phyloP scores from a whole-genome alignment of 1,140 invertebrate species.

The Diorhabda carinulata region DNA sequence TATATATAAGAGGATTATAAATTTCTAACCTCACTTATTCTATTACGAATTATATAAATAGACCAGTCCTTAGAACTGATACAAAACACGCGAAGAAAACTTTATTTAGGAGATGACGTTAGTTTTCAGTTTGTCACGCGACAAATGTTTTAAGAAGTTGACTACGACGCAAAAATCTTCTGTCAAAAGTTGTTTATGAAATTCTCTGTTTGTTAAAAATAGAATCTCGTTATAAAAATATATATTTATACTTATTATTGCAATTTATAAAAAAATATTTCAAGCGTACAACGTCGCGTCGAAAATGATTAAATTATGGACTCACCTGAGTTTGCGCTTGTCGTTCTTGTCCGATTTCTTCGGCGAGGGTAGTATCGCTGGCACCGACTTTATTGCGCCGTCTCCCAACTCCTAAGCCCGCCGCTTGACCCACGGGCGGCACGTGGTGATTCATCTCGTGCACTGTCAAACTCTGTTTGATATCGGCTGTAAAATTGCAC shows the following conservation, averaged over 20 bases:
- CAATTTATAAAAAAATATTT: background rate
- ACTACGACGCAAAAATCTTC: background rate
- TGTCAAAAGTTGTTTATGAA: background rate
- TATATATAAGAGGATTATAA: no score
- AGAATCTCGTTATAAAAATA: no score
- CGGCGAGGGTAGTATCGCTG: constrained; percentile 56
- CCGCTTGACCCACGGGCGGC: constrained; percentile 63
- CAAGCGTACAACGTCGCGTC: background rate
- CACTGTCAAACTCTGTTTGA: constrained; percentile 86
- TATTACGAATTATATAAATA: no score
- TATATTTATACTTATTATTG: no score
- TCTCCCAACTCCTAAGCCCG: constrained; percentile 50
- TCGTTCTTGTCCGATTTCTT: constrained; percentile 41
- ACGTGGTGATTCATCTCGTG: constrained; percentile 88
- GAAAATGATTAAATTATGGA: constrained; percentile 6
- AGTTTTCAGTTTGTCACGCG: no score
- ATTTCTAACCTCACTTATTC: no score
- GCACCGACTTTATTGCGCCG: constrained; percentile 68
- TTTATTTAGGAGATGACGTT: no score
- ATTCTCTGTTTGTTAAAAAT: background rate
- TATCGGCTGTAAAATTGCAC: constrained; percentile 89
- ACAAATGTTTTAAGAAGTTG: no score
- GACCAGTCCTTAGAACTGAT: no score
- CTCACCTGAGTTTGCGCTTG: constrained; percentile 27
- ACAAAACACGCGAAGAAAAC: no score